Evolutionary conservation across 2,888 invertebrate genomes (phyloP).

Genomic region (Mesoligia furuncula): DNA sequence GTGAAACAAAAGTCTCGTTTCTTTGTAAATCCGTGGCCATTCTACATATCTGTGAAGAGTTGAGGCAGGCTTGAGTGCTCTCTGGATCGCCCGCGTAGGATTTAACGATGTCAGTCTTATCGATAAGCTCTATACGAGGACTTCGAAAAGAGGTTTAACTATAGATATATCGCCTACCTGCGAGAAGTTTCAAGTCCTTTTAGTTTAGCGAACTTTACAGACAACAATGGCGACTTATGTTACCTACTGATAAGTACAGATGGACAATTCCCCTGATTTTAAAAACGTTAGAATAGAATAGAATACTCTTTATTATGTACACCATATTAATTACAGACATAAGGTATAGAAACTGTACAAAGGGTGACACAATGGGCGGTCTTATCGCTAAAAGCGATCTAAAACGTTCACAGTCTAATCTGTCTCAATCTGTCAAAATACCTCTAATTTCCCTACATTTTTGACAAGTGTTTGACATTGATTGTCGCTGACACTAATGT

Average conservation of each 20-base stretch:
- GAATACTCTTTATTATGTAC: too few relatives aligned
- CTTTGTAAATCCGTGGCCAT: conserved; percentile 64
- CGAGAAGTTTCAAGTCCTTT: conserved; percentile 32
- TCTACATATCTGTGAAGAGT: conserved; percentile 67
- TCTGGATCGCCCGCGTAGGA: conserved; percentile 70
- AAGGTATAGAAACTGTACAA: too few relatives aligned
- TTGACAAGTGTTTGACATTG: neutral
- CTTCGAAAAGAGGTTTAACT: conserved; percentile 56
- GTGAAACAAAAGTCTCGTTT: conserved; percentile 46
- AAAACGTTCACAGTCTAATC: neutral
- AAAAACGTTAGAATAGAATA: too few relatives aligned
- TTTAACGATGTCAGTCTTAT: conserved; percentile 76
- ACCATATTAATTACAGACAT: too few relatives aligned
- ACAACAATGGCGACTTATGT: conserved; percentile 3
- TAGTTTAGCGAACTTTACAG: conserved; percentile 22
- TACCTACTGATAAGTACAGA: neutral
- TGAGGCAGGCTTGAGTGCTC: conserved; percentile 74
- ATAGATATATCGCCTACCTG: conserved; percentile 47
- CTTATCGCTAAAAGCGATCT: too few relatives aligned
- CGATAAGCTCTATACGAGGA: conserved; percentile 65
- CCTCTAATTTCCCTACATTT: neutral
- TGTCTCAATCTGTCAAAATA: neutral
- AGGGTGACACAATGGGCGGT: too few relatives aligned
- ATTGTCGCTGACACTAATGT: neutral
- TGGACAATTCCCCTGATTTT: neutral